Evolutionary conservation across 1,140 invertebrate genomes (phyloP).

Genomic region (Drepana arcuata): DNA sequence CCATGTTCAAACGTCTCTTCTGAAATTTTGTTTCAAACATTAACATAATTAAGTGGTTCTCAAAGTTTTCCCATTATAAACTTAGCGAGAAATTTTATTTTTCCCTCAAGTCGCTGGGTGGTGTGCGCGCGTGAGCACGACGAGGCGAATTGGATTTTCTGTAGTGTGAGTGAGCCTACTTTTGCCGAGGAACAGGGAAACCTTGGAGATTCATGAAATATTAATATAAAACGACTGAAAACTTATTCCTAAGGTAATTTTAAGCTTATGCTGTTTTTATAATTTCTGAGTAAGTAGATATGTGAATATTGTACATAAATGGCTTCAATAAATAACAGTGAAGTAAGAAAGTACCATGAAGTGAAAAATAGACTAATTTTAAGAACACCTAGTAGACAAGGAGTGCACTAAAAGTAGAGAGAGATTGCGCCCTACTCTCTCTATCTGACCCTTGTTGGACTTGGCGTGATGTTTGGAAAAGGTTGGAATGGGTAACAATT

Average conservation of each 20-base stretch:
- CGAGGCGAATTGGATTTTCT: conserved; percentile 64
- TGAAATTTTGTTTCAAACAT: conserved; percentile 72
- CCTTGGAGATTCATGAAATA: conserved; percentile 53
- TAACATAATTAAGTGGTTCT: conserved; percentile 72
- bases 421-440: too few relatives aligned
- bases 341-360: too few relatives aligned
- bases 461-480: too few relatives aligned
- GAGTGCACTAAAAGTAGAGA: too few relatives aligned
- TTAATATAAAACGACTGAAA: conserved; percentile 37
- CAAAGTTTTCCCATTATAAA: conserved; percentile 73
- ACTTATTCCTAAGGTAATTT: conserved; percentile 22
- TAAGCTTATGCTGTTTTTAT: conserved; percentile 15
- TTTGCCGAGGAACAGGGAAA: conserved; percentile 62
- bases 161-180: conserved; percentile 67
- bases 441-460: too few relatives aligned
- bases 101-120: conserved; percentile 65
- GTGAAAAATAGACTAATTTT: too few relatives aligned
- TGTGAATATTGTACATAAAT: not conserved
- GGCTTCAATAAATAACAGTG: too few relatives aligned
- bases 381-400: too few relatives aligned
- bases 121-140: conserved; percentile 61
- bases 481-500: too few relatives aligned
- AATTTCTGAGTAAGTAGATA: not conserved
- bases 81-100: conserved; percentile 73
- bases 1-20: conserved; percentile 65